Evolutionary conservation across 2,113 vertebrate genomes (phyloP).

Genomic region (Eptatretus burgeri): DNA sequence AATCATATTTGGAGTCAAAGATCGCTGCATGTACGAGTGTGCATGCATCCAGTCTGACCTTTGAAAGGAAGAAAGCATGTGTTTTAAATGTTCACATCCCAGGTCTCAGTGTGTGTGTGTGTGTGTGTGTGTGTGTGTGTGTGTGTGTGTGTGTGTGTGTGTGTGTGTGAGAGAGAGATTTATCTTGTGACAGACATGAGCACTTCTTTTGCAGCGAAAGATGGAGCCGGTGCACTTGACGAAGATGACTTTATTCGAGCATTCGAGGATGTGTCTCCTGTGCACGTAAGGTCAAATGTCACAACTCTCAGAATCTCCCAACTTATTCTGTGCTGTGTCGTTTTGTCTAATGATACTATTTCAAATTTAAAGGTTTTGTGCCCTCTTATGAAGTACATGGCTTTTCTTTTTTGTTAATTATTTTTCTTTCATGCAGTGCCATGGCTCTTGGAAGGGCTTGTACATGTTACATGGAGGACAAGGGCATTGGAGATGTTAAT

Average conservation of each 20-base stretch:
- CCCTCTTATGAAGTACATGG: too few species aligned
- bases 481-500: too few species aligned
- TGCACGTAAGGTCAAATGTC: conserved; percentile 26
- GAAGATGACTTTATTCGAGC: conserved; percentile 86
- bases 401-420: too few species aligned
- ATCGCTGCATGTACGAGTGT: too few species aligned
- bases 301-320: too few species aligned
- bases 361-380: too few species aligned
- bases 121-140: neutral
- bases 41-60: neutral
- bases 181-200: neutral
- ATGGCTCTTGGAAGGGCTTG: too few species aligned
- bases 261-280: conserved; percentile 61
- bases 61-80: neutral
- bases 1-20: too few species aligned
- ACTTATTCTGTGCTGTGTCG: too few species aligned
- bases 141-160: neutral
- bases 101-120: neutral
- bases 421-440: too few species aligned
- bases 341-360: too few species aligned
- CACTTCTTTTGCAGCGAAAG: conserved; percentile 19
- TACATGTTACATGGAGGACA: too few species aligned
- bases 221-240: conserved; percentile 64
- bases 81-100: neutral
- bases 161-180: neutral